Conservation (phyloP, 2,888 invertebrate species). For the Myathropa florea region DNA sequence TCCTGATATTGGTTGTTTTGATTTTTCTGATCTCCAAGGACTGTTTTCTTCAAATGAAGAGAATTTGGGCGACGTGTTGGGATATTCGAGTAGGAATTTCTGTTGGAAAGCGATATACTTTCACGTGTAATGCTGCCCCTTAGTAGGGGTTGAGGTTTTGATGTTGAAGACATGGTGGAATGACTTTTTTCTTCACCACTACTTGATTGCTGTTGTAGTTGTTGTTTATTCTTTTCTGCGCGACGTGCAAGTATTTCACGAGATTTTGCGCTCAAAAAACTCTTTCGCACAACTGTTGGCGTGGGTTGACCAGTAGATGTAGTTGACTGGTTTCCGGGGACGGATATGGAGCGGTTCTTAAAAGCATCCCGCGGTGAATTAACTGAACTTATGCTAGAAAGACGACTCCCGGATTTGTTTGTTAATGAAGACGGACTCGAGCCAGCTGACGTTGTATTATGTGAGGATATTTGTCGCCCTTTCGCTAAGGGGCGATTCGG, state of each 20-base stretch:
- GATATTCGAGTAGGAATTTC: constrained; percentile 79
- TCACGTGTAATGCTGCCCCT: constrained; percentile 50
- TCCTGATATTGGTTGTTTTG: constrained; percentile 71
- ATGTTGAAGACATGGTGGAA: constrained; percentile 36
- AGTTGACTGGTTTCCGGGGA: constrained; percentile 75
- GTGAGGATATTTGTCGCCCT: constrained; percentile 60
- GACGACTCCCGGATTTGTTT: constrained; percentile 79
- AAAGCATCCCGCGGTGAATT: constrained; percentile 78
- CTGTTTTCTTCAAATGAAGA: constrained; percentile 76
- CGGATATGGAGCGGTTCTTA: constrained; percentile 79
- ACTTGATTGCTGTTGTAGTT: constrained; percentile 74
- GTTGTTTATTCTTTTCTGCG: constrained; percentile 78
- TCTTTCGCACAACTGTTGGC: constrained; percentile 75
- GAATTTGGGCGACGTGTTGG: constrained; percentile 78
- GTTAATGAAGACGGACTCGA: constrained; percentile 80
- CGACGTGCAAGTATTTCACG: constrained; percentile 80
- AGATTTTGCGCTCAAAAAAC: constrained; percentile 80
- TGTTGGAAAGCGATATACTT: constrained; percentile 69
- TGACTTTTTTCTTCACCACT: constrained; percentile 73
- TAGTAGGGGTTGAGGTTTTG: constrained; percentile 70
- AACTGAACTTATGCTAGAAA: constrained; percentile 79
- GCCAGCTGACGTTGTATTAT: constrained; percentile 77
- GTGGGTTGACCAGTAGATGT: constrained; percentile 64
- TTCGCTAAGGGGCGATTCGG: constrained; percentile 48
- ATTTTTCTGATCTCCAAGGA: constrained; percentile 50